Conservation (phyloP, 1,140 invertebrate species). For the Amyelois transitella region DNA sequence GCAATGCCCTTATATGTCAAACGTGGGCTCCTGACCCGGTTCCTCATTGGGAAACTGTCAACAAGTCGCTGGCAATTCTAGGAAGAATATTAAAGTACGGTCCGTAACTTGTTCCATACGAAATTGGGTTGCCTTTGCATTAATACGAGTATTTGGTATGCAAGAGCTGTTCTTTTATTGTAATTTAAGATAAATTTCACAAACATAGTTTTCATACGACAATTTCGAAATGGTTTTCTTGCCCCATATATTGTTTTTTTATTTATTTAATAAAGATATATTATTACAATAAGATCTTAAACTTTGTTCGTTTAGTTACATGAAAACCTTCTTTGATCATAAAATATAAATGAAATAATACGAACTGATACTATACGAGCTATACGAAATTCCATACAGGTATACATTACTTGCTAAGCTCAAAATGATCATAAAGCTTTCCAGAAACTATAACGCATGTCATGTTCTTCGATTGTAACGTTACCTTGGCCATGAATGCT, state of each 20-base stretch:
- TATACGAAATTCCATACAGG: no score
- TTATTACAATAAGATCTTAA: no score
- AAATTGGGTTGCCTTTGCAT: not conserved
- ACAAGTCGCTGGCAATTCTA: not conserved
- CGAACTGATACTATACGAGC: no score
- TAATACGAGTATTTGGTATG: not conserved
- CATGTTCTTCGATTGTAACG: not conserved
- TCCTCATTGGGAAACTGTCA: slow-evolving; percentile 7
- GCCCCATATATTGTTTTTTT: no score
- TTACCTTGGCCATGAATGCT: slow-evolving; percentile 16
- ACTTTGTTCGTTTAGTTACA: no score
- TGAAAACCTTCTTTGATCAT: no score
- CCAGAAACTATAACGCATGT: not conserved
- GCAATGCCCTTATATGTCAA: slow-evolving; percentile 16
- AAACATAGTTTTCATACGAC: no score
- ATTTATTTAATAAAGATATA: no score
- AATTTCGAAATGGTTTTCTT: no score
- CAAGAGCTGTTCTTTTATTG: not conserved
- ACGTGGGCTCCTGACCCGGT: slow-evolving; percentile 8
- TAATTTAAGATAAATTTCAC: no score
- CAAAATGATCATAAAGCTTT: not conserved
- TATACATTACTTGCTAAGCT: no score
- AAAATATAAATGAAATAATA: no score
- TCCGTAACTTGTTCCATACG: not conserved
- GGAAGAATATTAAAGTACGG: slow-evolving; percentile 1